These are phyloP conservation scores for Calliphora vicina DNA, from an alignment of 1,140 invertebrate species.

Conservation along the genomic window DNA sequence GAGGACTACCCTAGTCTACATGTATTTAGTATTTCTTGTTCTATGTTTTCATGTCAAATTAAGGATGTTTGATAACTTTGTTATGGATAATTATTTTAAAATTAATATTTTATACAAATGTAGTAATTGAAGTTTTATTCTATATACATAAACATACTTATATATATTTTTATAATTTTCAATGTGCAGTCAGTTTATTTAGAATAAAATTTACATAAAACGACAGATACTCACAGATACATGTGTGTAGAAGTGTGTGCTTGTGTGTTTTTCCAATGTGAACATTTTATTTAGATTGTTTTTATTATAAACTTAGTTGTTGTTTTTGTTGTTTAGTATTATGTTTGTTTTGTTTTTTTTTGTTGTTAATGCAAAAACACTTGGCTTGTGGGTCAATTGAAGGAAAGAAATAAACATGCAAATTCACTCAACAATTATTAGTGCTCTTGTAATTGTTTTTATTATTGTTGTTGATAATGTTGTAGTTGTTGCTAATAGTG, in stretches of 20 bases:
- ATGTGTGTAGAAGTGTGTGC: no score
- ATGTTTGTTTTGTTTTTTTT: neutral
- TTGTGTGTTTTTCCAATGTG: neutral
- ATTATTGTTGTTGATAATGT: conserved; percentile 15
- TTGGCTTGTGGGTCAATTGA: conserved; percentile 24
- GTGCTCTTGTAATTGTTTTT: neutral
- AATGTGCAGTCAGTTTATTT: neutral
- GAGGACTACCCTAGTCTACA: no score
- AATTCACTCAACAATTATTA: conserved; percentile 28
- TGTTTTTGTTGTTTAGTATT: no score
- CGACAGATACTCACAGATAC: neutral
- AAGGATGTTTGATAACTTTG: conserved; percentile 16
- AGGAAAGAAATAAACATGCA: conserved; percentile 25
- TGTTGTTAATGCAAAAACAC: neutral
- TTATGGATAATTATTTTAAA: neutral
- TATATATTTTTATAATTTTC: no score
- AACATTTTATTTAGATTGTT: conserved; percentile 2
- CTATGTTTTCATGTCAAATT: conserved; percentile 21
- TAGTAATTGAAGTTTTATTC: neutral
- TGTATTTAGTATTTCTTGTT: no score
- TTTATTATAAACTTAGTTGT: neutral
- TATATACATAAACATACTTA: neutral
- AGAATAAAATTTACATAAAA: neutral
- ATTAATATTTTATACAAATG: neutral
- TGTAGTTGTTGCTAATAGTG: neutral